Base-by-base conservation (phyloP, 2,797 vertebrate species). In the Sebastes vulpes region DNA sequence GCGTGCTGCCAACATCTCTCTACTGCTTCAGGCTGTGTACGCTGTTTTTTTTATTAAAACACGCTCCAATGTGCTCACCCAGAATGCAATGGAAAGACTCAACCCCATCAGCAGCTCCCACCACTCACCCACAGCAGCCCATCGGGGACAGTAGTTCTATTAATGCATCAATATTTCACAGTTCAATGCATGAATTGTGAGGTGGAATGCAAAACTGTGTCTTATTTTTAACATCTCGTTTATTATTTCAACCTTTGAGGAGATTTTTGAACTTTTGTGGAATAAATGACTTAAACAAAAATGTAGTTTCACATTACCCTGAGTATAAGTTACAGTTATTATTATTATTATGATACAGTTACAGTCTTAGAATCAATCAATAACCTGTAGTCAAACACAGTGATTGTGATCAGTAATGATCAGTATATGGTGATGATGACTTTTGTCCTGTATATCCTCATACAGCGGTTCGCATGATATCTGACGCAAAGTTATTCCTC, bases 1-100 rank as follows among this genome's bases (percentile, higher is more conserved):
- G 52, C 9, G 3, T 50, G 38, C 75, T 81, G 82, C 85, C 85
- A 85, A 82, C 68, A n/a, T 61, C 68, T 74, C 63, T 67, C 28
- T 5, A 10, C 57, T 0, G 79, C 84, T 86, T 12, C 68, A 21
- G 83, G 83, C 83, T 56, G 54, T 29, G 10, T 57, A 11, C 3
- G 16, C 26, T 53, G 35, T 79, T 81, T 65, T 70, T 72, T 59
- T 71, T 2, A 73, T 79, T 64, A 73, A 69, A 87, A 80, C 50
- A 1, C 0, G 11, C 21, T 77, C 26, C 29, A 25, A 16, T 50
- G 42, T 60, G 42, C 46, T 82, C 48, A 71, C 54, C 52, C 53
- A 72, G n/a, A 59, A 65, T 32, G 18, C 29, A 61, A 54, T 6
- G 11, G n/a, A 81, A 63, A 60, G 65, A 48, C 18, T 74, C 0